Percentiles rank a stretch among this genome's conserved stretches.
phyloP scores from a whole-genome alignment of 2,113 vertebrate genomes.

The Myrmophylax atrothorax region DNA sequence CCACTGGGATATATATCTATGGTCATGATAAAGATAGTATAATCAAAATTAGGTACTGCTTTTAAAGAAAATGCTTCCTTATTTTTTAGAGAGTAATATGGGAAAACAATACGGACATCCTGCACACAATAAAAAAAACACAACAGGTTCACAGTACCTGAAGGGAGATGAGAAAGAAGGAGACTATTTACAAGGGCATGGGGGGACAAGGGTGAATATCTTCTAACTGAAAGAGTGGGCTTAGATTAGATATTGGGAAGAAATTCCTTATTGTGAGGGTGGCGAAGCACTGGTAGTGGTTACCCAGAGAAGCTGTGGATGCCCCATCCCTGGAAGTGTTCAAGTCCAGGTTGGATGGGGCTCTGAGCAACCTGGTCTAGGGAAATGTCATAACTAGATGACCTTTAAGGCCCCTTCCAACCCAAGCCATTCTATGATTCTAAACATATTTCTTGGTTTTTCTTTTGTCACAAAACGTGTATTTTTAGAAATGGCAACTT shows the following conservation, averaged over 20 bases:
- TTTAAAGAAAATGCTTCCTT: neutral
- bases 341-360: neutral
- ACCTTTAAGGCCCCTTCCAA: neutral
- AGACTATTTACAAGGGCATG: neutral
- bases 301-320: neutral
- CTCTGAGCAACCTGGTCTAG: neutral
- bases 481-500: neutral
- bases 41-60: neutral
- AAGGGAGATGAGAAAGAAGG: neutral
- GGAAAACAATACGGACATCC: neutral
- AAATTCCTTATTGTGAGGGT: neutral
- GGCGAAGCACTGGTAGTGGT: neutral
- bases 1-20: neutral
- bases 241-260: neutral
- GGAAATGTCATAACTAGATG: neutral
- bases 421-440: neutral
- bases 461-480: accelerated
- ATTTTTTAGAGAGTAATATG: neutral
- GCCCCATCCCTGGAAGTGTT: neutral
- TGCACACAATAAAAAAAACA: neutral
- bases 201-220: neutral
- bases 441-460: neutral
- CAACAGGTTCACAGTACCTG: neutral
- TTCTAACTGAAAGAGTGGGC: neutral
- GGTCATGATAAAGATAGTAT: neutral